Conservation (phyloP, 2,888 invertebrate genomes). For the Melolontha melolontha region DNA sequence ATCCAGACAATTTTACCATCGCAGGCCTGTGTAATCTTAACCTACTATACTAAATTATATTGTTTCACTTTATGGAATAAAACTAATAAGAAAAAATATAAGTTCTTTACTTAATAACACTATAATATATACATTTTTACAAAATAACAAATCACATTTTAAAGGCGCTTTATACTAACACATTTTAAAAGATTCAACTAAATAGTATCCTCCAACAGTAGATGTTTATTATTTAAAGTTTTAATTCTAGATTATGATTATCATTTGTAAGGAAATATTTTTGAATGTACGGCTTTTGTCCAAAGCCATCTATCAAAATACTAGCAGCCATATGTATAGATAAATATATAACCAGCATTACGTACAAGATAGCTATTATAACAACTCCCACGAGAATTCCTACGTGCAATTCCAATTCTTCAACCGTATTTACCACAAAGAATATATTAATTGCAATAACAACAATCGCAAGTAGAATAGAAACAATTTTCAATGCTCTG, state of each 20-base stretch:
- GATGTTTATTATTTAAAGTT: constrained; percentile 38
- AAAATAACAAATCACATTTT: too few species aligned
- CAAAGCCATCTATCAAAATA: constrained; percentile 58
- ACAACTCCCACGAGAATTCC: constrained; percentile 64
- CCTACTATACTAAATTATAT: too few species aligned
- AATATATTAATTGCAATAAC: constrained; percentile 84
- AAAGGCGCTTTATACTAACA: too few species aligned
- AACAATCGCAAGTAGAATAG: constrained; percentile 73
- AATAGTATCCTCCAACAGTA: too few species aligned
- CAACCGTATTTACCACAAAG: constrained; percentile 76
- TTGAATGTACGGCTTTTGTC: constrained; percentile 42
- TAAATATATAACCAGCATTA: constrained; percentile 77
- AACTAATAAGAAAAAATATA: too few species aligned
- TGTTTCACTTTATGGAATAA: too few species aligned
- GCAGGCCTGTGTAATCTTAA: too few species aligned
- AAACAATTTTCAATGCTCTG: constrained; percentile 75
- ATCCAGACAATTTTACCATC: too few species aligned
- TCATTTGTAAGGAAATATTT: constrained; percentile 45
- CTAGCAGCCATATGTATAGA: constrained; percentile 74
- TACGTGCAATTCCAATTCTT: constrained; percentile 62
- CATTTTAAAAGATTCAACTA: too few species aligned
- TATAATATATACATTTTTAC: too few species aligned
- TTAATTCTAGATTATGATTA: constrained; percentile 39
- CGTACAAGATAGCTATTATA: constrained; percentile 72
- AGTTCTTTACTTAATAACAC: too few species aligned